A percentile compares a stretch with the other conserved stretches of the same genome.
Conservation (phyloP, 1,140 invertebrate species). For the Steinernema khuongi region DNA sequence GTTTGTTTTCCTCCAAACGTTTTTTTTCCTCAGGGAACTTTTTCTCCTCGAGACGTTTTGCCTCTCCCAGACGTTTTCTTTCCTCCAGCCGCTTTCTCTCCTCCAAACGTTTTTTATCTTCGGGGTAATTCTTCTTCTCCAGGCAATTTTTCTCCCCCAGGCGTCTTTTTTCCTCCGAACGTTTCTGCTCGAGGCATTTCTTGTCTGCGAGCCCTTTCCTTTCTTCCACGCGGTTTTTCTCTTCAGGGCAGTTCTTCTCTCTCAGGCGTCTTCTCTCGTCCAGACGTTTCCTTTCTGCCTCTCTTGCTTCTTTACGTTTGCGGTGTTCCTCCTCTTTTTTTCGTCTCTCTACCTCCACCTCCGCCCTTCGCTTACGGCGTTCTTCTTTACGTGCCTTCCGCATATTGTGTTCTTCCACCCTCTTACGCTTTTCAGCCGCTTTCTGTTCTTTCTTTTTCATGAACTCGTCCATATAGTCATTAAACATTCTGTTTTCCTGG, state of each 20-base stretch:
- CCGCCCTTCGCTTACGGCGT: neutral
- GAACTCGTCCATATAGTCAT: too few species aligned
- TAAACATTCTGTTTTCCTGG: too few species aligned
- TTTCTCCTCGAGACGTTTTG: too few species aligned
- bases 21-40: too few species aligned
- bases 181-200: too few species aligned
- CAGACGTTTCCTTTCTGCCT: neutral
- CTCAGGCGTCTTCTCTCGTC: neutral
- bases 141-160: neutral
- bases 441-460: too few species aligned
- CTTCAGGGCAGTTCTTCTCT: neutral
- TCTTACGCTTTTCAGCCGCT: too few species aligned
- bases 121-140: neutral
- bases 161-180: too few species aligned
- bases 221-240: neutral
- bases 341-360: neutral
- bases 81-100: too few species aligned
- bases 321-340: neutral
- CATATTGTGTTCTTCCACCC: too few species aligned
- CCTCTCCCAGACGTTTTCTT: too few species aligned
- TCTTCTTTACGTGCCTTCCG: too few species aligned
- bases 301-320: neutral
- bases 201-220: neutral
- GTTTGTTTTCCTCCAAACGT: conserved; percentile 24
- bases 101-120: neutral